A percentile compares a stretch with the other conserved stretches of the same genome.
Conservation (phyloP, 1,140 invertebrate genomes). For the Lasioglossum baleicum region DNA sequence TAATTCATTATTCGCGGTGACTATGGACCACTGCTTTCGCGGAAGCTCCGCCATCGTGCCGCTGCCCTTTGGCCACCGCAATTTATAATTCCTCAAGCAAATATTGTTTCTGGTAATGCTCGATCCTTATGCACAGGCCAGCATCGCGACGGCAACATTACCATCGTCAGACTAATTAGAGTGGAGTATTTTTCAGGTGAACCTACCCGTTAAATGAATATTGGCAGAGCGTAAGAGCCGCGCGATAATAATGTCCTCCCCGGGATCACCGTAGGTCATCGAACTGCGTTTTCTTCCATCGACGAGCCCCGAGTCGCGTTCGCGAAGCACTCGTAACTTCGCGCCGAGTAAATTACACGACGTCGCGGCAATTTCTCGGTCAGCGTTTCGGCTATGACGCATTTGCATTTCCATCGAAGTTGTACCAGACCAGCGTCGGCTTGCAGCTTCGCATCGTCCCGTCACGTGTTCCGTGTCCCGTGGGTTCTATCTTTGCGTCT, state of each 20-base stretch:
- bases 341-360: neutral
- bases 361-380: conserved; percentile 21
- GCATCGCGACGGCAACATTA: too few relatives aligned
- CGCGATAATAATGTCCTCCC: too few relatives aligned
- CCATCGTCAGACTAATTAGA: too few relatives aligned
- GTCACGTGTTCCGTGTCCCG: neutral
- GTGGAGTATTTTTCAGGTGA: too few relatives aligned
- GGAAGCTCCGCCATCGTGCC: neutral
- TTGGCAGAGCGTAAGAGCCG: too few relatives aligned
- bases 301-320: neutral
- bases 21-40: neutral
- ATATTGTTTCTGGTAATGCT: too few relatives aligned
- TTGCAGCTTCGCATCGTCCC: neutral
- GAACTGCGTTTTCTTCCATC: neutral
- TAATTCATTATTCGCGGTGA: conserved; percentile 26
- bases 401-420: conserved; percentile 41
- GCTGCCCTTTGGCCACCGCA: neutral
- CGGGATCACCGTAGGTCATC: neutral
- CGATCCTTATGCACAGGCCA: too few relatives aligned
- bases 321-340: neutral
- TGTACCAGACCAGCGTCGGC: neutral
- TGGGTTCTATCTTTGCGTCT: conserved; percentile 23
- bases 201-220: too few relatives aligned
- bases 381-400: conserved; percentile 33
- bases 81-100: neutral